Conservation (phyloP, 2,113 vertebrate genomes). For the Carollia perspicillata region DNA sequence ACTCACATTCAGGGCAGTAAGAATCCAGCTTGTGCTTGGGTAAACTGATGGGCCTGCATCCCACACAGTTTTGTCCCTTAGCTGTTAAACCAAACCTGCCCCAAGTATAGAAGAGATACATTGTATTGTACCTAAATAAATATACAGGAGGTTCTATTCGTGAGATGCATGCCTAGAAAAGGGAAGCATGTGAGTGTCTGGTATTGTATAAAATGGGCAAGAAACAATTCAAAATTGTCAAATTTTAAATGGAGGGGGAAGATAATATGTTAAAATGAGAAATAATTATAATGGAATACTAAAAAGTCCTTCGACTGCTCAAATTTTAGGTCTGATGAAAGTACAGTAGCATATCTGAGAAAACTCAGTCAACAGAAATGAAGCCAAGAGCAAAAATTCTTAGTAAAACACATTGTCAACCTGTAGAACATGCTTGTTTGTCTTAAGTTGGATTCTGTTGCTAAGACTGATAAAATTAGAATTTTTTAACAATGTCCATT, state of each 20-base stretch:
- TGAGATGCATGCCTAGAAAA: background rate
- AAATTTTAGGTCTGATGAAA: constrained; percentile 6
- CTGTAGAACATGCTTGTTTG: background rate
- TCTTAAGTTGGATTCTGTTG: background rate
- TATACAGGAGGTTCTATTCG: background rate
- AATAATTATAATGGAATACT: background rate
- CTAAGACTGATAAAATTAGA: background rate
- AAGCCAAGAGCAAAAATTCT: constrained; percentile 29
- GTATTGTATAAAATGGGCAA: background rate
- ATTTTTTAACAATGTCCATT: background rate
- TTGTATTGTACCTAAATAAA: background rate
- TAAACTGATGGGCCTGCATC: background rate
- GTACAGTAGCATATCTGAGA: background rate
- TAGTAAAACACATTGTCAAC: constrained; percentile 25
- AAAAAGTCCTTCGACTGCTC: background rate
- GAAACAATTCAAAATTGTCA: background rate
- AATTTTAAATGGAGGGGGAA: background rate
- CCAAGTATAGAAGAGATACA: background rate
- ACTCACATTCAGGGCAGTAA: background rate
- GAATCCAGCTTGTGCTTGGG: background rate
- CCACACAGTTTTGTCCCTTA: background rate
- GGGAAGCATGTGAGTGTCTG: background rate
- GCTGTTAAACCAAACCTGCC: background rate
- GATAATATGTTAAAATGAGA: background rate
- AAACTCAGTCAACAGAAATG: constrained; percentile 40